Conservation (phyloP, 2,113 vertebrate species). For the Centropus unirufus region DNA sequence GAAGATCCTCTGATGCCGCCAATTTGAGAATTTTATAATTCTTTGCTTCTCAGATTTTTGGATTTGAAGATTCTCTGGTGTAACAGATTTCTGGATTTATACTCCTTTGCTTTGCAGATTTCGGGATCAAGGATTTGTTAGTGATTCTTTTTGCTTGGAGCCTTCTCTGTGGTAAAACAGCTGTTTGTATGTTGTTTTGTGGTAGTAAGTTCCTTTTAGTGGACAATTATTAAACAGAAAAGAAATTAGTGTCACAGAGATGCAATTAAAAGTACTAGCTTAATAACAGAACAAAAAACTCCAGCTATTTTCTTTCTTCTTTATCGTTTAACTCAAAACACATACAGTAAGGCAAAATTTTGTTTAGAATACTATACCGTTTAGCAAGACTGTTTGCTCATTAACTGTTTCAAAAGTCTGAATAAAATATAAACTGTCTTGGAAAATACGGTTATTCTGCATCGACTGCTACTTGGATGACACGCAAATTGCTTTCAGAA, state of each 20-base stretch:
- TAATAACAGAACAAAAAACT: background rate
- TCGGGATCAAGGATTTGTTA: no score
- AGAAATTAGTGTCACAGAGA: background rate
- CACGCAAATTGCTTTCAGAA: background rate
- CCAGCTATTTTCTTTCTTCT: background rate
- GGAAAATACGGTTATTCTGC: background rate
- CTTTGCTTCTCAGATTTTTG: no score
- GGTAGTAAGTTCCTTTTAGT: background rate
- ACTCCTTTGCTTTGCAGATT: no score
- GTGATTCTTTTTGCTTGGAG: no score
- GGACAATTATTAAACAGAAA: conserved; percentile 17
- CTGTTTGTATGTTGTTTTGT: background rate
- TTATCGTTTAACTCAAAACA: rapidly evolving
- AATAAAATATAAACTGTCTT: background rate
- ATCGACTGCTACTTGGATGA: background rate
- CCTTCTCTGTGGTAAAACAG: no score
- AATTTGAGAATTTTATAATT: no score
- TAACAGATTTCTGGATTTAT: no score
- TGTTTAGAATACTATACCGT: background rate
- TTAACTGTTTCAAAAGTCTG: background rate
- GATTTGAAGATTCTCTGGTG: no score
- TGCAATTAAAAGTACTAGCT: background rate
- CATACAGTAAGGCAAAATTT: background rate
- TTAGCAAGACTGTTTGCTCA: background rate
- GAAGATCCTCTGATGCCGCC: no score